These are phyloP conservation scores for Cyphomyrus discorhynchus DNA, from an alignment of 2,113 vertebrate species.

Conservation along the genomic window DNA sequence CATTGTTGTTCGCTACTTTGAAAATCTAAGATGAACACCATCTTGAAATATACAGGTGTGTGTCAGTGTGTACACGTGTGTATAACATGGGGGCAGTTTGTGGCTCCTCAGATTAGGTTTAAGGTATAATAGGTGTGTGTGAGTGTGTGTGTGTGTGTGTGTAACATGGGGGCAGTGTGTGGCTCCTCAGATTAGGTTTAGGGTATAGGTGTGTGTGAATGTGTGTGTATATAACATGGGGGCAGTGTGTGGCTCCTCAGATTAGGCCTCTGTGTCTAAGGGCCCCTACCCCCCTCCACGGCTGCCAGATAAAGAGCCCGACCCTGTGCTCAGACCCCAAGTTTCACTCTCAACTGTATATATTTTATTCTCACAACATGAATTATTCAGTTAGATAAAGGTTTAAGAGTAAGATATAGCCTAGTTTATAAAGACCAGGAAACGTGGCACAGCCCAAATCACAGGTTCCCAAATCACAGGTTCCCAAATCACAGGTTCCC, in stretches of 20 bases:
- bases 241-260: background rate
- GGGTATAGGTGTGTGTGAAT: too few relatives aligned
- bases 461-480: background rate
- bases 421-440: background rate
- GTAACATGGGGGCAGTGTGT: too few relatives aligned
- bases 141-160: too few relatives aligned
- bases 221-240: too few relatives aligned
- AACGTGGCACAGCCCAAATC: background rate
- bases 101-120: too few relatives aligned
- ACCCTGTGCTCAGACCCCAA: background rate
- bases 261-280: background rate
- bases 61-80: background rate
- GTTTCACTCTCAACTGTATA: background rate
- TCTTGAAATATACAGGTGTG: background rate
- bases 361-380: background rate
- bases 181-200: too few relatives aligned
- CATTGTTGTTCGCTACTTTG: background rate
- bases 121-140: too few relatives aligned
- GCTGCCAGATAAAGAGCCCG: background rate
- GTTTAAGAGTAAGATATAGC: background rate
- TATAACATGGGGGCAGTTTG: too few relatives aligned
- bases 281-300: background rate
- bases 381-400: background rate
- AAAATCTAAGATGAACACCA: background rate
- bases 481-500: background rate